Conservation (phyloP, 2,797 vertebrate species). For the Allobates femoralis region DNA sequence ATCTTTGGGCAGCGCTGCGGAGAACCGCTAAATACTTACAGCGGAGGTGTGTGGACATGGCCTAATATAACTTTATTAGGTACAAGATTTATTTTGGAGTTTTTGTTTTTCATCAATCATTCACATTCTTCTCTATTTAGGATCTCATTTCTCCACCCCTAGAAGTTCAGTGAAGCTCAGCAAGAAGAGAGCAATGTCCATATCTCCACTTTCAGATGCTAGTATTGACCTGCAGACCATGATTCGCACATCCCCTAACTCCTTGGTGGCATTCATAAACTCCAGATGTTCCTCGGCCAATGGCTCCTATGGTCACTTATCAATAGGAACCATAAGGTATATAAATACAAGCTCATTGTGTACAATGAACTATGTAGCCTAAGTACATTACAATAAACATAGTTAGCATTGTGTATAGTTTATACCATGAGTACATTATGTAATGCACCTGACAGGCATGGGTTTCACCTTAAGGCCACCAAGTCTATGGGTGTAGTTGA, state of each 20-base stretch:
- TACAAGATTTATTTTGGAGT: background rate
- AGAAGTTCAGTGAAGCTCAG: constrained; percentile 90
- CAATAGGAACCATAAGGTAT: constrained; percentile 94
- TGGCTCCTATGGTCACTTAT: constrained; percentile 95
- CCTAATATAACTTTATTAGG: background rate
- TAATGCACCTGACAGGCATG: background rate
- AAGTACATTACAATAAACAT: background rate
- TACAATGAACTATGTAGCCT: background rate
- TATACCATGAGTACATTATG: background rate
- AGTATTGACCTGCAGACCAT: constrained; percentile 96
- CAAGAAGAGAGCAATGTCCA: constrained; percentile 95
- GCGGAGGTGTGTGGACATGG: too few species aligned
- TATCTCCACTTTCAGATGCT: constrained; percentile 94
- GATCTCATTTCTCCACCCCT: constrained; percentile 89
- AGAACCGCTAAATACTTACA: too few species aligned
- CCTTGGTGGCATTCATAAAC: constrained; percentile 96
- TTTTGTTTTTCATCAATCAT: background rate
- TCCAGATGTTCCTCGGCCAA: constrained; percentile 88
- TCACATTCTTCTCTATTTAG: constrained; percentile 69
- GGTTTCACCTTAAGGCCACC: background rate
- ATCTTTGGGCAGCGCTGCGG: too few species aligned
- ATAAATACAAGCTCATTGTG: background rate
- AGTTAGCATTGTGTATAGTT: background rate
- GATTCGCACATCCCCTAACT: constrained; percentile 96
- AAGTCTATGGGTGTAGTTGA: background rate